Evolutionary conservation across 2,113 vertebrate genomes (phyloP).

Genomic region (Willisornis vidua): DNA sequence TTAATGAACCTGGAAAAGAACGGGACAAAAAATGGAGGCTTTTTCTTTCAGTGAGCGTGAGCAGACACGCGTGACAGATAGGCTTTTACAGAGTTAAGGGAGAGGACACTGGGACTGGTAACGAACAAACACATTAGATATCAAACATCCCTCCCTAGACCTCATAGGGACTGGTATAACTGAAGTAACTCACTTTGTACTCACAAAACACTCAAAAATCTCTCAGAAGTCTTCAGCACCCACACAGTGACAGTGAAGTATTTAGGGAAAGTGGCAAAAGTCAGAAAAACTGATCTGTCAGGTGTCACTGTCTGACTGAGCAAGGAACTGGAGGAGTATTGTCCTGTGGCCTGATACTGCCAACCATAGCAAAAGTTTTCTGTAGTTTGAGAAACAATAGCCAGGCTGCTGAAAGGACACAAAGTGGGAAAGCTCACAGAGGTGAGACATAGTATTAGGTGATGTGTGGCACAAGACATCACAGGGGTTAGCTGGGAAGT

Average conservation of each 20-base stretch:
- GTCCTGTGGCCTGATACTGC: neutral
- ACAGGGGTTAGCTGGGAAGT: neutral
- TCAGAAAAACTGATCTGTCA: neutral
- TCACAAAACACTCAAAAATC: neutral
- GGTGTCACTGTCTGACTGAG: neutral
- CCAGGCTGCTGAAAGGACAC: neutral
- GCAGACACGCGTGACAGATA: neutral
- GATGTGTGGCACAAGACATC: neutral
- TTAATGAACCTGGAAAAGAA: neutral
- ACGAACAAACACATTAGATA: neutral
- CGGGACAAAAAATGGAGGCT: neutral
- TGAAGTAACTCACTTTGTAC: neutral
- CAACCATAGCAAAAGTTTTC: neutral
- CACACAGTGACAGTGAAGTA: neutral
- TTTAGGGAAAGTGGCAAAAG: neutral
- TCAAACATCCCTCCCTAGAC: neutral
- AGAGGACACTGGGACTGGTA: neutral
- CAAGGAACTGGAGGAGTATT: neutral
- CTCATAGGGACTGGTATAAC: neutral
- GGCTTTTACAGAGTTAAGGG: neutral
- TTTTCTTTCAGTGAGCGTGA: neutral
- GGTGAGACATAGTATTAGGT: neutral
- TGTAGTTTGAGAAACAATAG: neutral
- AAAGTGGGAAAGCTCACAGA: neutral
- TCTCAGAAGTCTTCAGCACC: neutral